These are phyloP conservation scores for Drosophila chauvacae DNA, from an alignment of 1,140 invertebrate species.

Conservation along the genomic window DNA sequence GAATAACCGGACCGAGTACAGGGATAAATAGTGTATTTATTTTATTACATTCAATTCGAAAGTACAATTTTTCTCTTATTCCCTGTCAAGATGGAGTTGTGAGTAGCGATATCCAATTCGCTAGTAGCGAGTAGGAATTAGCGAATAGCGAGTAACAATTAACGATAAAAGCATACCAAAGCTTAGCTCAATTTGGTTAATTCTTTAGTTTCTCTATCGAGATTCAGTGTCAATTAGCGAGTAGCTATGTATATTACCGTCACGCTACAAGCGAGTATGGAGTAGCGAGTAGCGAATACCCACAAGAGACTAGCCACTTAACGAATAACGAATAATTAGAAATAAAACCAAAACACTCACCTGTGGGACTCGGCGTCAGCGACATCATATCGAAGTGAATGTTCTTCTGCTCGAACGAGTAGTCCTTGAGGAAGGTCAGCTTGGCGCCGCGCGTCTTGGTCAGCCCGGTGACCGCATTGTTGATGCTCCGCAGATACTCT, in stretches of 20 bases:
- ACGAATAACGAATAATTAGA: too few relatives aligned
- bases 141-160: too few relatives aligned
- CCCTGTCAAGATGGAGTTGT: too few relatives aligned
- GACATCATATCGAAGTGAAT: slow-evolving; percentile 89
- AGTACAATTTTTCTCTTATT: neutral
- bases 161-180: too few relatives aligned
- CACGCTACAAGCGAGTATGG: neutral
- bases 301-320: neutral
- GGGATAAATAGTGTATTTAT: neutral
- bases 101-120: neutral
- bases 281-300: neutral
- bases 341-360: slow-evolving; percentile 84
- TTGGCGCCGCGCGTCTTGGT: slow-evolving; percentile 86
- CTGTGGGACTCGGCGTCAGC: slow-evolving; percentile 91
- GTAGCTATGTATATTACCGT: too few relatives aligned
- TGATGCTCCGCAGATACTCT: slow-evolving; percentile 89
- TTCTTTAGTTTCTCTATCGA: too few relatives aligned
- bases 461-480: slow-evolving; percentile 87
- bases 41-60: neutral
- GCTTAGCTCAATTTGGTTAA: too few relatives aligned
- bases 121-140: neutral
- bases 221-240: too few relatives aligned
- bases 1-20: neutral
- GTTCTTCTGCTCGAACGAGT: slow-evolving; percentile 87
- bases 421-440: slow-evolving; percentile 88